Conservation (phyloP, 1,140 invertebrate genomes). For the Conus betulinus region DNA sequence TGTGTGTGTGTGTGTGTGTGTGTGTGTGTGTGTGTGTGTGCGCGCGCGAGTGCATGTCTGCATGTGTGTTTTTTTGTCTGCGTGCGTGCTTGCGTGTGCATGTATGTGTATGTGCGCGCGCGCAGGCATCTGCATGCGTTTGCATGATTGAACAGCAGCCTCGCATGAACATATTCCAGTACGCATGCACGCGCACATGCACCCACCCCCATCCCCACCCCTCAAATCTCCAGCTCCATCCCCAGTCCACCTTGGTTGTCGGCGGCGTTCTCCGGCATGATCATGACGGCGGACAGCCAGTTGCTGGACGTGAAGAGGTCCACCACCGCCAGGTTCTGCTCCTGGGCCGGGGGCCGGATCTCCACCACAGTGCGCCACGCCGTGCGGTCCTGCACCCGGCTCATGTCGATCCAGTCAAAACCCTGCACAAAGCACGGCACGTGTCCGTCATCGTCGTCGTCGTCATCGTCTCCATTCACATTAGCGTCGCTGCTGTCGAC, state of each 20-base stretch:
- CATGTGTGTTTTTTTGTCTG: too few relatives aligned
- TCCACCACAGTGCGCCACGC: conserved; percentile 63
- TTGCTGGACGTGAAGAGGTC: conserved; percentile 59
- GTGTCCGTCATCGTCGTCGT: not conserved
- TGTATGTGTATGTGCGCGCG: too few relatives aligned
- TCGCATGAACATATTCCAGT: too few relatives aligned
- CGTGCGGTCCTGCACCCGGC: conserved; percentile 57
- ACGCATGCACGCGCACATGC: too few relatives aligned
- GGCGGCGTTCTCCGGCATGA: conserved; percentile 63
- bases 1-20: too few relatives aligned
- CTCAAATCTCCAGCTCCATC: too few relatives aligned
- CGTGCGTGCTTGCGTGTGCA: too few relatives aligned
- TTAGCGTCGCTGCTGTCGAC: not conserved
- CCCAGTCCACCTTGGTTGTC: conserved; percentile 63
- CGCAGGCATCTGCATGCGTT: too few relatives aligned
- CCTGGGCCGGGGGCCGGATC: conserved; percentile 59
- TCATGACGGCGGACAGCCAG: conserved; percentile 62
- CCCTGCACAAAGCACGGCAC: conserved; percentile 36
- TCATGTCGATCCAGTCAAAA: conserved; percentile 67
- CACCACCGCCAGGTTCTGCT: conserved; percentile 65
- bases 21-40: too few relatives aligned
- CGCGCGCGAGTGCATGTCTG: too few relatives aligned
- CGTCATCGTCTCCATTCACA: not conserved
- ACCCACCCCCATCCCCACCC: too few relatives aligned
- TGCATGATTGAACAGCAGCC: too few relatives aligned